Conservation (phyloP, 1,140 invertebrate genomes). For the Trissolcus basalis region DNA sequence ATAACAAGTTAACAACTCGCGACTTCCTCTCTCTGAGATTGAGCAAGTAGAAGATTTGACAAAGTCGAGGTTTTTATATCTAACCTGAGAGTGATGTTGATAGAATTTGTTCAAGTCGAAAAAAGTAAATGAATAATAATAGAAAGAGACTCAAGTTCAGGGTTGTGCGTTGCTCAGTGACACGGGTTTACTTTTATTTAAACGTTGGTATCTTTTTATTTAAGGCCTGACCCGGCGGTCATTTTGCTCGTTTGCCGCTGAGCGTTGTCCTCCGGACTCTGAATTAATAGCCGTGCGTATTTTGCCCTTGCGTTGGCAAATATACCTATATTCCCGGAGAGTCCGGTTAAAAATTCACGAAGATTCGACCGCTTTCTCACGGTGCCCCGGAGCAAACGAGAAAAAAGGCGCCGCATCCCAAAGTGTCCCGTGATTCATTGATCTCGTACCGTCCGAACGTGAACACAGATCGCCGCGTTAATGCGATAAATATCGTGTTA, state of each 20-base stretch:
- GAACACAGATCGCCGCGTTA: constrained; percentile 60
- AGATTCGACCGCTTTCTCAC: constrained; percentile 67
- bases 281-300: constrained; percentile 73
- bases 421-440: constrained; percentile 61
- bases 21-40: too few relatives aligned
- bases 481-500: constrained; percentile 62
- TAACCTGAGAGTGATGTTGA: too few relatives aligned
- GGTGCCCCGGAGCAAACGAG: constrained; percentile 54
- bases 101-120: too few relatives aligned
- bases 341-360: constrained; percentile 61
- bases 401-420: constrained; percentile 59
- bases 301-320: constrained; percentile 65
- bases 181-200: constrained; percentile 77
- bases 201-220: constrained; percentile 74
- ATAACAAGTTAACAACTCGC: constrained; percentile 17
- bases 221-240: constrained; percentile 73
- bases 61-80: constrained; percentile 2
- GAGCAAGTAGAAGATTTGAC: background rate
- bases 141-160: constrained; percentile 27
- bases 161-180: constrained; percentile 49
- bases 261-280: constrained; percentile 69
- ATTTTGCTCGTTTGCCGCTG: constrained; percentile 72
- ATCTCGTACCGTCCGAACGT: constrained; percentile 58
- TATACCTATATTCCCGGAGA: constrained; percentile 62
- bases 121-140: constrained; percentile 26